Evolutionary conservation across 2,113 vertebrate genomes (phyloP).

Genomic region (Pionites leucogaster): DNA sequence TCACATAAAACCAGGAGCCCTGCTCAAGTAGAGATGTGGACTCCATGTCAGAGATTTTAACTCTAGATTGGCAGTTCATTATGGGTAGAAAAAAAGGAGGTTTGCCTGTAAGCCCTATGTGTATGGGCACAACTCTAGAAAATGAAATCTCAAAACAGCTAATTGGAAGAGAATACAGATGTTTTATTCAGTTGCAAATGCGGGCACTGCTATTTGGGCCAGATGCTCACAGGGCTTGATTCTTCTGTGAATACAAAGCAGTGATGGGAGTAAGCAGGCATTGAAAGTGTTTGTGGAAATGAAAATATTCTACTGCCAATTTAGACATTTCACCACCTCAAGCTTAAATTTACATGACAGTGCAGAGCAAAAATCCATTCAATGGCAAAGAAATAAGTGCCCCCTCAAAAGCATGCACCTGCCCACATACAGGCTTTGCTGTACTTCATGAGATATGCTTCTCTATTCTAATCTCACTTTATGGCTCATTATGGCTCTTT

Average conservation of each 20-base stretch:
- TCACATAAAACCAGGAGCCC: not conserved
- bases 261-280: not conserved
- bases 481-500: not conserved
- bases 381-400: not conserved
- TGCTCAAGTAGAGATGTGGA: not conserved
- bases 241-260: not conserved
- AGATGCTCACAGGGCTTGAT: not conserved
- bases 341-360: constrained; percentile 17
- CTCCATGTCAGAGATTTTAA: not conserved
- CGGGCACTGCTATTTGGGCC: not conserved
- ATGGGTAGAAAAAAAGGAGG: not conserved
- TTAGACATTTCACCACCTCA: not conserved
- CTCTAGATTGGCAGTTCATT: not conserved
- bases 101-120: not conserved
- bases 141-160: not conserved
- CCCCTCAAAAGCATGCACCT: not conserved
- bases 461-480: not conserved
- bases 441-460: not conserved
- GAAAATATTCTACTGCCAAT: not conserved
- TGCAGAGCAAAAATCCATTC: not conserved
- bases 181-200: constrained; percentile 5
- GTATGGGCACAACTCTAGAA: not conserved
- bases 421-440: not conserved
- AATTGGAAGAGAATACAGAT: constrained; percentile 6
- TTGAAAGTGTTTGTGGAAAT: not conserved